A percentile compares a stretch with the other conserved stretches of the same genome.
phyloP scores from a whole-genome alignment of 2,113 vertebrate species.

The Odontophorus gujanensis region DNA sequence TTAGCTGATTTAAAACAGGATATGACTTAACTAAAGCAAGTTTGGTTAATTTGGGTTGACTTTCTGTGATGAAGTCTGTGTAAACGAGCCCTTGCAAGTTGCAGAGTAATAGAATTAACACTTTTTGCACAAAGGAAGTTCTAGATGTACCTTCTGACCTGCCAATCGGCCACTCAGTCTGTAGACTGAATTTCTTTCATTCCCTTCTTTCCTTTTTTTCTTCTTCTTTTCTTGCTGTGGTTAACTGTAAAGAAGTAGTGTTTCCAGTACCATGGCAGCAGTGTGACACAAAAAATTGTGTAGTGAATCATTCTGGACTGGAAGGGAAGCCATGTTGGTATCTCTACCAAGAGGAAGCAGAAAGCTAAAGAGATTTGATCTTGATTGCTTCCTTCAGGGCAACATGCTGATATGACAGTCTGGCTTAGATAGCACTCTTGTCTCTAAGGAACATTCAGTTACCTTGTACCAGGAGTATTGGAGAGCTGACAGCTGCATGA shows the following conservation, averaged over 20 bases:
- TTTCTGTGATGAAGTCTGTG: neutral
- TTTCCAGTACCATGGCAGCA: neutral
- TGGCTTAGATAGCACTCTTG: conserved; percentile 14
- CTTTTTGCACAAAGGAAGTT: neutral
- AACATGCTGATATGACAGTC: neutral
- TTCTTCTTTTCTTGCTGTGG: neutral
- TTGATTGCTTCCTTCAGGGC: neutral
- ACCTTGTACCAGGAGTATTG: neutral
- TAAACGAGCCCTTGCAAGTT: neutral
- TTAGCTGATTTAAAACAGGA: neutral
- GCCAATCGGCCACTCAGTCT: neutral
- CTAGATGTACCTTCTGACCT: neutral
- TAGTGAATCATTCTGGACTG: neutral
- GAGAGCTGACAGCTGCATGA: conserved; percentile 20
- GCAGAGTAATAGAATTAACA: neutral
- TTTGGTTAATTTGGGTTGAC: neutral
- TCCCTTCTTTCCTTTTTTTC: no score
- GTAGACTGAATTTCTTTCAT: neutral
- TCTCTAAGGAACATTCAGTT: neutral
- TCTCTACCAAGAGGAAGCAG: neutral
- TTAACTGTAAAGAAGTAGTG: neutral
- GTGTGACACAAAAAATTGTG: neutral
- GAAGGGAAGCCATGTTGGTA: neutral
- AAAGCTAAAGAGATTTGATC: conserved; percentile 11
- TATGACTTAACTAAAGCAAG: neutral